A percentile compares a stretch with the other conserved stretches of the same genome.
These are phyloP conservation scores for Eupeodes latifasciatus DNA, from an alignment of 2,888 invertebrate species.

Conservation along the genomic window DNA sequence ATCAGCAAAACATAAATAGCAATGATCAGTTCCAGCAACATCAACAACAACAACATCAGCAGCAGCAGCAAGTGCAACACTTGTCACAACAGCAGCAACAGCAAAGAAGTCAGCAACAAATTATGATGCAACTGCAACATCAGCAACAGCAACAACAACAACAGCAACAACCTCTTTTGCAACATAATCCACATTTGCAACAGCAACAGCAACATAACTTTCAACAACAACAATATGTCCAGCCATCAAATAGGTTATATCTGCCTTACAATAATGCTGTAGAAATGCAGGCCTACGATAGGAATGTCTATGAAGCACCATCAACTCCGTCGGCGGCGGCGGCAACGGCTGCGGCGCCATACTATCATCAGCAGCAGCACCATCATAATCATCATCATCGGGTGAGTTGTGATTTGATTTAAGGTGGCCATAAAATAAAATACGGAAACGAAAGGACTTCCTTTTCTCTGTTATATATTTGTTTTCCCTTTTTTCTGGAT, in stretches of 20 bases:
- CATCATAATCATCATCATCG: slow-evolving; percentile 64
- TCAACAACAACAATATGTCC: slow-evolving; percentile 48
- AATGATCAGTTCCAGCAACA: slow-evolving; percentile 64
- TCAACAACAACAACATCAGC: neutral
- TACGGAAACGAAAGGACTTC: slow-evolving; percentile 36
- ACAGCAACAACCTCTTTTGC: slow-evolving; percentile 39
- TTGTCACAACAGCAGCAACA: slow-evolving; percentile 34
- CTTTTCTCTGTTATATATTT: slow-evolving; percentile 3
- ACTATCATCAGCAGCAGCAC: slow-evolving; percentile 65
- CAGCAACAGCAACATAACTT: slow-evolving; percentile 44
- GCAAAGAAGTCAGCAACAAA: slow-evolving; percentile 25
- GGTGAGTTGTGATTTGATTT: slow-evolving; percentile 49
- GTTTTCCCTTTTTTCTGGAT: neutral
- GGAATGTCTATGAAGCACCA: slow-evolving; percentile 62
- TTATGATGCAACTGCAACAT: slow-evolving; percentile 27
- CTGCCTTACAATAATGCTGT: slow-evolving; percentile 30
- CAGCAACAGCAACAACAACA: slow-evolving; percentile 39
- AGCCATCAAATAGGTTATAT: slow-evolving; percentile 53
- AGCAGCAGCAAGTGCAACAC: slow-evolving; percentile 13
- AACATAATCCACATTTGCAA: slow-evolving; percentile 36
- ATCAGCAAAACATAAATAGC: slow-evolving; percentile 63
- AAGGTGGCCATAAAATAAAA: slow-evolving; percentile 40
- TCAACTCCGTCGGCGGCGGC: slow-evolving; percentile 35
- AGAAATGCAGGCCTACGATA: slow-evolving; percentile 61
- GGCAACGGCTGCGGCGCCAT: slow-evolving; percentile 48